Base-by-base conservation (phyloP, 2,888 invertebrate genomes). In the Agonum fuliginosum region DNA sequence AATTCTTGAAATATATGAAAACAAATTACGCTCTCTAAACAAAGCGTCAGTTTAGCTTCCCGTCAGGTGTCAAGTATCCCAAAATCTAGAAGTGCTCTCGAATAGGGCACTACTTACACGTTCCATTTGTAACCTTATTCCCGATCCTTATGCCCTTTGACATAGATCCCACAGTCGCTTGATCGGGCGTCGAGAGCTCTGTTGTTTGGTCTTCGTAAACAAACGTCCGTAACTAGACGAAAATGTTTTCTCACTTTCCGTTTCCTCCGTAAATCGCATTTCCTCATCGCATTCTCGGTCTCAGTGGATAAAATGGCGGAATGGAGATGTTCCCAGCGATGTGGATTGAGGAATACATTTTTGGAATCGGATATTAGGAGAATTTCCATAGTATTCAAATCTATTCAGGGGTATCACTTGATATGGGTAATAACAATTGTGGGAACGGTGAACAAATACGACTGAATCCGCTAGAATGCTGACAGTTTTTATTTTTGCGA, bases 371-470 rank as follows among this genome's bases (percentile, higher is more conserved):
- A 62, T 62, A 62, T 62, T 30, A 62, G 58, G 58, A 5, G 10
- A 4, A 62, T 62, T 62, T 62, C 27, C 30, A 62, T 62, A 30
- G 12, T 62, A 62, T 62, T 62, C 58, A 62, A 62, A 62, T 62
- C 58, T 62, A 62, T 62, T 62, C 58, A 62, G 14, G 30, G 12
- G 19, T 34, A 62, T 62, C 58, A 62, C 58, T 62, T 62, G 58
- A 62, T 62, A 62, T 62, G 58, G 58, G 58, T 62, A 62, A 62
- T 62, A 62, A 62, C 58, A 62, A 62, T 62, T 62, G 58, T 34
- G 58, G 17, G 34, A 30, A 62, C 24, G 14, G 27, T 17, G 27
- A 27, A 62, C 58, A 62, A 62, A 62, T 34, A 10, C 58, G 6
- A 14, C 3, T 4, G 46, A 46, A 46, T 12, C 3, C 46, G 8